These are phyloP conservation scores for Oreohelix idahoensis DNA, from an alignment of 1,140 invertebrate genomes.

Conservation along the genomic window DNA sequence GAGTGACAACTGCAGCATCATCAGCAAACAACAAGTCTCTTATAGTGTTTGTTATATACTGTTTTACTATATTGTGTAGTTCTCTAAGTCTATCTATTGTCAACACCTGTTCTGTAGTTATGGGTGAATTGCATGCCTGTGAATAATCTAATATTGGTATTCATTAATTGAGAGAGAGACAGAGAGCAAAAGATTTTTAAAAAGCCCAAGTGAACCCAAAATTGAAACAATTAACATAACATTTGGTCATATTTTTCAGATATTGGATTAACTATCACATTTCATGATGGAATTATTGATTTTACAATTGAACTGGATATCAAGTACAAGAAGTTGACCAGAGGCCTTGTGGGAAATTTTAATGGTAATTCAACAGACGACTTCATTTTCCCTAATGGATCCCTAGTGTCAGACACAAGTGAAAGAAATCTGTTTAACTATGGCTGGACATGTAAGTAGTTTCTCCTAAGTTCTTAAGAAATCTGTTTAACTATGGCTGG, in stretches of 20 bases:
- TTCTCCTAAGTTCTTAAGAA: neutral
- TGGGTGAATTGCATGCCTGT: too few species aligned
- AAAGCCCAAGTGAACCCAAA: too few species aligned
- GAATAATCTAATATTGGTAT: too few species aligned
- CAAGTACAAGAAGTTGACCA: conserved; percentile 15
- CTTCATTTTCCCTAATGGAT: conserved; percentile 34
- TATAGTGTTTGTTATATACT: too few species aligned
- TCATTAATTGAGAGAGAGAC: too few species aligned
- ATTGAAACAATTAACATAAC: too few species aligned
- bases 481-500: conserved; percentile 40
- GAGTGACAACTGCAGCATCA: too few species aligned
- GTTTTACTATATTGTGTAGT: too few species aligned
- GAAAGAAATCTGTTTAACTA: conserved; percentile 38
- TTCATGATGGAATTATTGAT: neutral
- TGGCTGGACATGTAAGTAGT: conserved; percentile 42
- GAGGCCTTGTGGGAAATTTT: conserved; percentile 46
- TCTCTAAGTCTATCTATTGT: too few species aligned
- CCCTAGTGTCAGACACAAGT: neutral
- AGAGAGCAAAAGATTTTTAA: too few species aligned
- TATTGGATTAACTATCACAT: conserved; percentile 16
- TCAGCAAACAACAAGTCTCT: too few species aligned
- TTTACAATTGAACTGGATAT: conserved; percentile 68
- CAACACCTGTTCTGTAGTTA: too few species aligned
- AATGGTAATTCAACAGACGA: conserved; percentile 42
- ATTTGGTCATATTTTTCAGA: conserved; percentile 3